phyloP scores from a whole-genome alignment of 2,797 vertebrate genomes.

The Leontocebus nigricollis region DNA sequence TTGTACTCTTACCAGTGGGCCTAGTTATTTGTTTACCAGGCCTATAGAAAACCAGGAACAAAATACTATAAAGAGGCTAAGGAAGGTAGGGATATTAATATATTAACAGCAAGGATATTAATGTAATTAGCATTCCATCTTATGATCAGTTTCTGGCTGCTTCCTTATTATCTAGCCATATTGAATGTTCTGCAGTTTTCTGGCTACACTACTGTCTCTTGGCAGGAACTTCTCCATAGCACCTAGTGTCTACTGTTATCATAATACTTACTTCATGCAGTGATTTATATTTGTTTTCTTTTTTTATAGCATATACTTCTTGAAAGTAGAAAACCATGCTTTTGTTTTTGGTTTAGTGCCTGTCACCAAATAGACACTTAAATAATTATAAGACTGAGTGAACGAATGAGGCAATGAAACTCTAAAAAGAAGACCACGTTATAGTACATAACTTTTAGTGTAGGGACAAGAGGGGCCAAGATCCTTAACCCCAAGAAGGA shows the following conservation, averaged over 20 bases:
- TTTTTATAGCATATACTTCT: not conserved
- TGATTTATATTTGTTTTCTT: conserved; percentile 15
- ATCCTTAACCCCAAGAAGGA: not conserved
- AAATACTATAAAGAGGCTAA: not conserved
- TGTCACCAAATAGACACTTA: not conserved
- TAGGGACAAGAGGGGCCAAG: not conserved
- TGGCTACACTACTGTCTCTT: not conserved
- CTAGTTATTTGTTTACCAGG: not conserved
- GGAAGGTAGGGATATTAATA: not conserved
- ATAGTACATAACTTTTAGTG: not conserved
- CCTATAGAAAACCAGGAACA: not conserved
- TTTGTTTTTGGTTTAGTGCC: not conserved
- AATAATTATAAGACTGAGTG: not conserved
- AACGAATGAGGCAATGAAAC: not conserved
- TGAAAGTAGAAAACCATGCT: conserved; percentile 14
- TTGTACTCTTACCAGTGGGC: not conserved
- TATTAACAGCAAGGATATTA: not conserved
- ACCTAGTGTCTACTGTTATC: not conserved
- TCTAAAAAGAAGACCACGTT: not conserved
- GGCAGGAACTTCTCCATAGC: not conserved
- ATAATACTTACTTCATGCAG: not conserved
- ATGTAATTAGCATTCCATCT: not conserved
- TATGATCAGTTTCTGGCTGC: not conserved
- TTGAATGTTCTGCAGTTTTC: conserved; percentile 23
- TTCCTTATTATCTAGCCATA: not conserved